phyloP scores from a whole-genome alignment of 2,888 invertebrate species.

The Leptodirus hochenwartii region DNA sequence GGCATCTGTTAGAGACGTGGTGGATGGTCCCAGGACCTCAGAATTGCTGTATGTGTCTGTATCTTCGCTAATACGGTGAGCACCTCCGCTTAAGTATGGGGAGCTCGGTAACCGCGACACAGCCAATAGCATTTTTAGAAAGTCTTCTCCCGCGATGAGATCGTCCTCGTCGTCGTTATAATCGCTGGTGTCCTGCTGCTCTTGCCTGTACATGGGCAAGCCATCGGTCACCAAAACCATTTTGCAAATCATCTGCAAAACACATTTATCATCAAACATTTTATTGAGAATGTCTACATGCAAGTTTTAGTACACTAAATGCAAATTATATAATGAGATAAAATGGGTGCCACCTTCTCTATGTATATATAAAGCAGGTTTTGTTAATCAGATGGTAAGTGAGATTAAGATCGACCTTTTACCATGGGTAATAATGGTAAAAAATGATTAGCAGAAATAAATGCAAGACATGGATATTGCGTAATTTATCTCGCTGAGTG shows the following conservation, averaged over 20 bases:
- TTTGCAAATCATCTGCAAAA: conserved; percentile 22
- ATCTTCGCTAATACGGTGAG: conserved; percentile 6
- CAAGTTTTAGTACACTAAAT: no score
- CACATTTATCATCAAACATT: conserved; percentile 7
- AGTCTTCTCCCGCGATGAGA: conserved; percentile 28
- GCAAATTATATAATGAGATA: no score
- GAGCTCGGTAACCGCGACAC: conserved; percentile 15
- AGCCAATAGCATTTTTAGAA: conserved; percentile 27
- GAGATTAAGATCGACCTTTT: no score
- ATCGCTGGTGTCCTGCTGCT: conserved; percentile 19
- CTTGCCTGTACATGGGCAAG: conserved; percentile 23
- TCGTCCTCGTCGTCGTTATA: conserved; percentile 23
- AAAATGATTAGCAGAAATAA: no score
- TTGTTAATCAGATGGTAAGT: no score
- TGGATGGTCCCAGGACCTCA: background rate
- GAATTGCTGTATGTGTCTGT: conserved; percentile 3
- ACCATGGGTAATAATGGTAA: no score
- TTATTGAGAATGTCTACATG: no score
- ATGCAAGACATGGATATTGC: no score
- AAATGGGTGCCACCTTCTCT: no score
- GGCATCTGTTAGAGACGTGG: conserved; percentile 3
- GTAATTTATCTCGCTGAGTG: no score
- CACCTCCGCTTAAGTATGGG: background rate
- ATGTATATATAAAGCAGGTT: no score
- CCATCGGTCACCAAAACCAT: conserved; percentile 22